Percentiles rank a stretch among this genome's conserved stretches.
phyloP scores from a whole-genome alignment of 2,797 vertebrate genomes.

The Rhincodon typus region DNA sequence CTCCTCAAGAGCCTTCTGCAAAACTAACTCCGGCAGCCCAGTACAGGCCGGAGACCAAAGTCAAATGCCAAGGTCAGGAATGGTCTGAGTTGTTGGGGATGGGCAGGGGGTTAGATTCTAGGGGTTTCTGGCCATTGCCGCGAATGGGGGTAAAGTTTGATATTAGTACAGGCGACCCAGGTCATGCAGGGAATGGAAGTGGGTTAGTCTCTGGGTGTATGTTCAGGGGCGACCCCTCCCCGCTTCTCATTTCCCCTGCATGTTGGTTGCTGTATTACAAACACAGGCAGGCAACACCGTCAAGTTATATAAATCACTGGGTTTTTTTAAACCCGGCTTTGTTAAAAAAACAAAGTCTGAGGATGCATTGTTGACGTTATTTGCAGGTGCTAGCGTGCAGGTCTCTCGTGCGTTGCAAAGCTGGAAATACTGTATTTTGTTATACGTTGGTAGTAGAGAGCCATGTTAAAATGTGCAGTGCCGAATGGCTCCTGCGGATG shows the following conservation, averaged over 20 bases:
- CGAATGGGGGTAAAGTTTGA: not conserved
- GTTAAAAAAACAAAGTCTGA: not conserved
- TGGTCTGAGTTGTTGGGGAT: not conserved
- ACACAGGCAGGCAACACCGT: not conserved
- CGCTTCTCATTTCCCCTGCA: not conserved
- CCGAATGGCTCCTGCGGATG: not conserved
- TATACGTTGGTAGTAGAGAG: not conserved
- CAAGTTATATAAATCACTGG: too few species aligned
- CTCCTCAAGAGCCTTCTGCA: not conserved
- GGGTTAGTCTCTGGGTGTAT: not conserved
- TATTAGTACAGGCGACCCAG: too few species aligned
- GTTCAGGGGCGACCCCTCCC: not conserved
- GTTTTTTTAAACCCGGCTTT: not conserved
- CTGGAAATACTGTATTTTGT: not conserved
- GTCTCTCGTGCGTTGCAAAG: not conserved
- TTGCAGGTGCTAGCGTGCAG: not conserved
- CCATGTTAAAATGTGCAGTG: constrained; percentile 8
- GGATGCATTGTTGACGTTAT: not conserved
- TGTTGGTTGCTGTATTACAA: not conserved
- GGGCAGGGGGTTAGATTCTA: not conserved
- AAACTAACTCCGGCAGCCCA: not conserved
- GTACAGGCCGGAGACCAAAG: not conserved
- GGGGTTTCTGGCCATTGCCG: not conserved
- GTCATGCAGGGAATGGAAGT: not conserved
- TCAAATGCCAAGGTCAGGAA: constrained; percentile 30